Evolutionary conservation across 2,888 invertebrate species (phyloP), one percentile per base, ranked within the genome.

Genomic region (Philonicus albiceps): DNA sequence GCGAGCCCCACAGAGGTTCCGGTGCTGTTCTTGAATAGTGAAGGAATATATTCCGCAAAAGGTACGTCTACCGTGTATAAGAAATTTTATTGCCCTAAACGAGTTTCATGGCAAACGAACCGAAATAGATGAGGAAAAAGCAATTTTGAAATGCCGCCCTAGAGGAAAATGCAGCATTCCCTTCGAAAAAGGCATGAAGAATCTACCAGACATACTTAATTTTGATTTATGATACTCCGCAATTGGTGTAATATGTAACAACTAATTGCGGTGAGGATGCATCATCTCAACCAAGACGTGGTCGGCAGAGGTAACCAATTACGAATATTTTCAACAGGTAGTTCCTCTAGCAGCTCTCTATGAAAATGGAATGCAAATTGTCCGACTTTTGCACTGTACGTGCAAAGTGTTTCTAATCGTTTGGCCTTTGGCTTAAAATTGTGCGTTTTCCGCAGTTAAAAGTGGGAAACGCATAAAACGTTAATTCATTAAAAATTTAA

Each of bases 71-170:
- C 53, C 49, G 19, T 81, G 55, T 81, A 34, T n/a, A 81, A 81
- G 81, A 55, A 34, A 81, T 81, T 81, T 81, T 81, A 81, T 81
- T 81, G 34, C 81, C 81, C 37, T 22, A 43, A 40, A 81, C 55
- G 31, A 81, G 53, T 81, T 64, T 81, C 19, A 81, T 19, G 34
- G 64, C 31, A 81, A 81, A 81, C 81, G 81, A 81, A 55, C 81
- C 55, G 30, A 81, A 81, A 81, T 81, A 81, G 64, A 81, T 31
- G 64, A 55, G 64, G 55, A 64, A 34, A 43, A 81, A 49, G 55
- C 55, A 81, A 81, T 81, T 81, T 81, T 8, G 34, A 76, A 64
- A 22, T 37, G 40, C 27, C 64, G 22, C 37, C 43, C 76, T 64
- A 27, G 27, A 55, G 81, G 81, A 16, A 55, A 81, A 34, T 6